A percentile compares a stretch with the other conserved stretches of the same genome.
These are phyloP conservation scores for Scaptomyza flava DNA, from an alignment of 2,888 invertebrate genomes.

Conservation along the genomic window DNA sequence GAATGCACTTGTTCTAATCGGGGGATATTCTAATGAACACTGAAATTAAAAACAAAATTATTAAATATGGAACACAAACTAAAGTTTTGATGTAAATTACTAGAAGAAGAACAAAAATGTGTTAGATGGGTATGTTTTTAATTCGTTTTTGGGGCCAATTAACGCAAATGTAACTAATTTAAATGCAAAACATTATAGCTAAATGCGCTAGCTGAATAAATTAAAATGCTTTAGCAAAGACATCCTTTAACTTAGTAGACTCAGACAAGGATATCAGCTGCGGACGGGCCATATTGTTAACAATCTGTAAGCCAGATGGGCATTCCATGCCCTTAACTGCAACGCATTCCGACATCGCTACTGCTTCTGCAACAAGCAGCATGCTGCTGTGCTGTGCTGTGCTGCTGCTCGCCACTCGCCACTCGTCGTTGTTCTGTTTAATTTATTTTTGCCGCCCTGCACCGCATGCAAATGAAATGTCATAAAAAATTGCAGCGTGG, in stretches of 20 bases:
- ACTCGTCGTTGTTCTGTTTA: constrained; percentile 54
- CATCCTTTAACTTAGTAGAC: background rate
- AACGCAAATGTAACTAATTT: constrained; percentile 66
- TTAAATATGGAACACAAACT: too few species aligned
- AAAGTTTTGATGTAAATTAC: too few species aligned
- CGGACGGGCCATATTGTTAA: constrained; percentile 56
- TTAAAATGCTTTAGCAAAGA: background rate
- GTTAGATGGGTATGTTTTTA: background rate
- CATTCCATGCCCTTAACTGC: constrained; percentile 1
- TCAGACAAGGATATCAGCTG: constrained; percentile 7
- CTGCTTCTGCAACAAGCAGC: background rate
- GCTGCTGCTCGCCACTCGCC: constrained; percentile 1
- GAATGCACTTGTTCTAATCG: constrained; percentile 4
- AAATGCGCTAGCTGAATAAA: constrained; percentile 64
- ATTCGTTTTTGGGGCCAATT: constrained; percentile 3
- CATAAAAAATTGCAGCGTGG: constrained; percentile 67
- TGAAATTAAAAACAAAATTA: too few species aligned
- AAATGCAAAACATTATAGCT: constrained; percentile 76
- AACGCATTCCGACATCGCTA: background rate
- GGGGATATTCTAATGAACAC: background rate
- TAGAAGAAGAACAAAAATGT: too few species aligned
- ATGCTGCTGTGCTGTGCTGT: background rate
- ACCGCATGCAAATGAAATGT: constrained; percentile 68
- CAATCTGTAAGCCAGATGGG: constrained; percentile 47
- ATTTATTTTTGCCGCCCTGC: constrained; percentile 60